Percentiles rank a stretch among this genome's conserved stretches.
Conservation (phyloP, 2,113 vertebrate species). For the Hyperopisus bebe region DNA sequence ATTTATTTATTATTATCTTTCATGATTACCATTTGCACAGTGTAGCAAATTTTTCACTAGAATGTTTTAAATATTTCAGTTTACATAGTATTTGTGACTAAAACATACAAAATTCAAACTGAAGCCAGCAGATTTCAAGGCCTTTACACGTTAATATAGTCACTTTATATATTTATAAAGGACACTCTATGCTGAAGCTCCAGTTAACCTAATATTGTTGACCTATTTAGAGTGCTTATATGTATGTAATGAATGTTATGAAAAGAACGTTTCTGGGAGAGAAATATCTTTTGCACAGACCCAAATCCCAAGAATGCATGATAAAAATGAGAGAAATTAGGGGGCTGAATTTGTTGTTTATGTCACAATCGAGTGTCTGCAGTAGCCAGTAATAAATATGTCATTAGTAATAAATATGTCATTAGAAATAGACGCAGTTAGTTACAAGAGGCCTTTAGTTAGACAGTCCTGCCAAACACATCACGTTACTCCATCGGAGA, state of each 20-base stretch:
- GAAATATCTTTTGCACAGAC: neutral
- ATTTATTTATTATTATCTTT: slow-evolving; percentile 5
- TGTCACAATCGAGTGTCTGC: neutral
- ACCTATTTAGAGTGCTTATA: neutral
- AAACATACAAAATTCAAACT: neutral
- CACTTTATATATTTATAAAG: neutral
- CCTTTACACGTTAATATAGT: neutral
- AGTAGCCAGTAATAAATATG: neutral
- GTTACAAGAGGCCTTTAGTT: neutral
- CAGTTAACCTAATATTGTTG: neutral
- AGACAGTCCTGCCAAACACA: neutral
- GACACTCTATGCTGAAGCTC: neutral
- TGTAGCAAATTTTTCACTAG: neutral
- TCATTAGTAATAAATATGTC: neutral
- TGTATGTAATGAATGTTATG: neutral
- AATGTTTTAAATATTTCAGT: neutral
- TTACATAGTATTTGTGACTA: neutral
- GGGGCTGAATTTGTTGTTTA: neutral
- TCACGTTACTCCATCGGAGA: neutral
- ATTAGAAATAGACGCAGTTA: neutral
- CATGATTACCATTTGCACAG: neutral
- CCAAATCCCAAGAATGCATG: neutral
- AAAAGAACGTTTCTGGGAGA: neutral
- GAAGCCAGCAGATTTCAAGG: neutral
- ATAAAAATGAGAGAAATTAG: neutral